phyloP scores from a whole-genome alignment of 2,888 invertebrate species.

The Trichogramma evanescens region DNA sequence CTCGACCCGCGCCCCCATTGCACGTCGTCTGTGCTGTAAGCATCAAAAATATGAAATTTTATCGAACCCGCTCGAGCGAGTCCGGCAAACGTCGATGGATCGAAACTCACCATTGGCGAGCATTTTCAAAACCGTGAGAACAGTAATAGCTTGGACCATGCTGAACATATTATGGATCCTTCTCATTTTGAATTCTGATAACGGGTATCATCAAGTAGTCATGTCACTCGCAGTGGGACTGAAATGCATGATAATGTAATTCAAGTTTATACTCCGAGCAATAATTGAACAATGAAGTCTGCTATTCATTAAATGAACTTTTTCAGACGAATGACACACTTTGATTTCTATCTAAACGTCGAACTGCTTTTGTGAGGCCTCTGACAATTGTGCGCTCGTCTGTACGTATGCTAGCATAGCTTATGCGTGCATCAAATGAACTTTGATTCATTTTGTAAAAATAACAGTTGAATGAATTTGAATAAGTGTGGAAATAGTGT shows the following conservation, averaged over 20 bases:
- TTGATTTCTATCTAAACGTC: too few species aligned
- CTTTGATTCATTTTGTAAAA: too few species aligned
- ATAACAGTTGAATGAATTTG: too few species aligned
- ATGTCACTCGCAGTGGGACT: slow-evolving; percentile 34
- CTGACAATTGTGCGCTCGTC: too few species aligned
- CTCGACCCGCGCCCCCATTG: slow-evolving; percentile 80
- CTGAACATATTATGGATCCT: slow-evolving; percentile 54
- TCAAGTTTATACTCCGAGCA: background rate
- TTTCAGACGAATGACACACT: background rate
- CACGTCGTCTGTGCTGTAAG: slow-evolving; percentile 78
- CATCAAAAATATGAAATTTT: background rate
- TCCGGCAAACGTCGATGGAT: background rate
- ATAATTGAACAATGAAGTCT: background rate
- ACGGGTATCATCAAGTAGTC: slow-evolving; percentile 35
- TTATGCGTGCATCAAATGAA: too few species aligned
- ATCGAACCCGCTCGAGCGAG: background rate
- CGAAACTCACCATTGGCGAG: slow-evolving; percentile 64
- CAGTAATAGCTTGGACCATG: slow-evolving; percentile 80
- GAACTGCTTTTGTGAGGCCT: too few species aligned
- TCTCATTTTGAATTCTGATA: slow-evolving; percentile 52
- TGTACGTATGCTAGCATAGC: too few species aligned
- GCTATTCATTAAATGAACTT: background rate
- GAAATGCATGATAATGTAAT: slow-evolving; percentile 1
- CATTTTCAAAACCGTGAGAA: slow-evolving; percentile 76
- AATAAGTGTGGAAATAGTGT: too few species aligned